Conservation (phyloP, 1,140 invertebrate genomes). For the Megathymus violae region DNA sequence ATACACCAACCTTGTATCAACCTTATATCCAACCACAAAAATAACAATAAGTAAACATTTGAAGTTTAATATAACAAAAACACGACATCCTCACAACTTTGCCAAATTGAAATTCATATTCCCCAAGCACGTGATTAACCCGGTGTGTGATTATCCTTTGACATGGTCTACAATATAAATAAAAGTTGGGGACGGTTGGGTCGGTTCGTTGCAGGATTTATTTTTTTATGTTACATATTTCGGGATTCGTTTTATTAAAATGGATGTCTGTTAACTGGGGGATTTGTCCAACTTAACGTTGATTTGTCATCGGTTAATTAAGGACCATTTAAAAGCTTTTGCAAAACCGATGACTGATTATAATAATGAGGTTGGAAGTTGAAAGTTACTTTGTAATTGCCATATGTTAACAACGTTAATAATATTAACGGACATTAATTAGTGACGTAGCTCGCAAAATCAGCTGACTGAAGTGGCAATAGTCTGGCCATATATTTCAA, state of each 20-base stretch:
- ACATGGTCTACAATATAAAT: constrained; percentile 25
- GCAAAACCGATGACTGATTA: no score
- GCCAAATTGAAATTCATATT: constrained; percentile 16
- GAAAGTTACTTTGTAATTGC: no score
- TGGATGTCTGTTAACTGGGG: constrained; percentile 17
- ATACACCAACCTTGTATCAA: not conserved
- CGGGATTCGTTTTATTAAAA: constrained; percentile 23
- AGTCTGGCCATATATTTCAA: no score
- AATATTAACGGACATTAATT: no score
- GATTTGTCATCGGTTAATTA: constrained; percentile 14
- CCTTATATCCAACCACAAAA: no score
- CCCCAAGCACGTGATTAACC: constrained; percentile 21
- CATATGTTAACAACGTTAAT: no score
- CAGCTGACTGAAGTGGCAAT: no score
- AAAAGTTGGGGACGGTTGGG: constrained; percentile 16
- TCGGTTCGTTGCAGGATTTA: constrained; percentile 13
- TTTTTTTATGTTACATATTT: constrained; percentile 22
- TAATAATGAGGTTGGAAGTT: no score
- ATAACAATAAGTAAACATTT: no score
- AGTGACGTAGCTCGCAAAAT: no score
- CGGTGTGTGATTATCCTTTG: constrained; percentile 20
- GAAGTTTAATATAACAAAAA: not conserved
- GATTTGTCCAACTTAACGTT: constrained; percentile 1
- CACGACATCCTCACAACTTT: not conserved
- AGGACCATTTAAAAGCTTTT: constrained; percentile 1